Evolutionary conservation across 2,888 invertebrate species (phyloP), one percentile per base, ranked within the genome.

Genomic region (Apodemia zela): DNA sequence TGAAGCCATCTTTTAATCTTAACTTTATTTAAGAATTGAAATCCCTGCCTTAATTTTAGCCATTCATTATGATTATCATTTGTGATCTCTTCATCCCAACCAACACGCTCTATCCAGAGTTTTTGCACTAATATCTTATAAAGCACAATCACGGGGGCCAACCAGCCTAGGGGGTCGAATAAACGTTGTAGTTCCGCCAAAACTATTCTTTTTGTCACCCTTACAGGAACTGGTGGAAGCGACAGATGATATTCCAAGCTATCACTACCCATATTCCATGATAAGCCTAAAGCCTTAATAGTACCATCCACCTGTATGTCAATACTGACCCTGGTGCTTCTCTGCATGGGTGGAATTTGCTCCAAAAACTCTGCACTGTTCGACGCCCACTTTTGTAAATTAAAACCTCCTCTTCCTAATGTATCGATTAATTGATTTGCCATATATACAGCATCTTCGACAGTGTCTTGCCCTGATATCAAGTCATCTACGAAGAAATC

Each of bases 81-180:
- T 3, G 11, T 58, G 47, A 69, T 57, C 47, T 62, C 60, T 25
- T 67, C 61, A 61, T 66, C 64, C 66, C 64, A 67, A 4, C 25
- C 45, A 11, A 66, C 29, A 38, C 60, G 58, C 60, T 66, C 62
- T 10, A 71, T 21, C 69, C 73, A 73, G 45, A 73, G 59, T 33
- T 65, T 71, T 65, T 74, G 73, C 13, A 73, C 65, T 11, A 74
- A 17, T 13, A 71, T 21, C 60, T 75, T 75, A 5, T 73, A 71
- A 29, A 35, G 63, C 6, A 74, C 54, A 64, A 73, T 58, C 67
- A 65, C 49, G 61, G 62, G 73, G 38, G 73, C 66, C 18, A 73
- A 54, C 74, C 73, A 72, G 10, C 73, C 73, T 13, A 75, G 60
- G 11, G 73, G 72, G 35, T 71, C 69, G 64, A 49, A 75, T 70